Evolutionary conservation across 2,888 invertebrate species (phyloP).

Genomic region (Eupithecia centaureata): DNA sequence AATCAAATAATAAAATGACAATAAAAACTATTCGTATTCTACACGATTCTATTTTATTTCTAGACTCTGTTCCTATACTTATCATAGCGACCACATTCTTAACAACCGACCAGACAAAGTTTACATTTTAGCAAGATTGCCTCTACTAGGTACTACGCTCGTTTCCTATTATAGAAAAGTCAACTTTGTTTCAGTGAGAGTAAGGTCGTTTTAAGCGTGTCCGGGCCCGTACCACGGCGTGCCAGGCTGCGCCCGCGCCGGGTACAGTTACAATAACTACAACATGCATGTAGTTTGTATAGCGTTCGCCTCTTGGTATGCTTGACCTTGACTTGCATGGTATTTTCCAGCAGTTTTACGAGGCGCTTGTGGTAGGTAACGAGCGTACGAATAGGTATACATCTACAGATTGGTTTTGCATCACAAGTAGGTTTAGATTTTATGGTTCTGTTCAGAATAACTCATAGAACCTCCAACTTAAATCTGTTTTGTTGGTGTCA

Average conservation of each 20-base stretch:
- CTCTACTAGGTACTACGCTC: background rate
- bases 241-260: constrained; percentile 68
- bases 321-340: constrained; percentile 31
- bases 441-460: background rate
- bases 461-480: background rate
- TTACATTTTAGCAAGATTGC: constrained; percentile 2
- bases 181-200: constrained; percentile 36
- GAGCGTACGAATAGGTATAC: no score
- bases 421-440: background rate
- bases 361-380: constrained; percentile 17
- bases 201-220: constrained; percentile 50
- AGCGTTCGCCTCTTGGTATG: constrained; percentile 7
- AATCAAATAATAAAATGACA: no score
- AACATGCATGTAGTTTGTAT: constrained; percentile 18
- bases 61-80: background rate
- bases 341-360: constrained; percentile 24
- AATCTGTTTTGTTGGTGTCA: background rate
- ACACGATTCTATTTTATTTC: no score
- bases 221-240: constrained; percentile 67
- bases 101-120: background rate
- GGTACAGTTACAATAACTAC: constrained; percentile 45
- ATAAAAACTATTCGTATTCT: no score
- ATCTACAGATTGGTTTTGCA: background rate
- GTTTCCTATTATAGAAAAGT: constrained; percentile 37
- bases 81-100: background rate